Conservation (phyloP, 2,113 vertebrate species). For the Proterorhinus semilunaris region DNA sequence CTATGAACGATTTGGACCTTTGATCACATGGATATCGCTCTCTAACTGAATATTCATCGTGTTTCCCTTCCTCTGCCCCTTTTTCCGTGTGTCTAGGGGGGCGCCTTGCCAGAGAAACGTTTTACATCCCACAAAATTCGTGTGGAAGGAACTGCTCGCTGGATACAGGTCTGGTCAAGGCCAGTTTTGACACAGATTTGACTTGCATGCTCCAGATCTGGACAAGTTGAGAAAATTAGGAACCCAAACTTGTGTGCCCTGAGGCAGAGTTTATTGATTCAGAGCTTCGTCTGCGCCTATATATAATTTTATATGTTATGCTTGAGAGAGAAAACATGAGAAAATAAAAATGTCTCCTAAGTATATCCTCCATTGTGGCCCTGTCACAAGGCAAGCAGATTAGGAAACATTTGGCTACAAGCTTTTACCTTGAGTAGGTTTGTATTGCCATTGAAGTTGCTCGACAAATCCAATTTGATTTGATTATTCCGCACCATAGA, state of each 20-base stretch:
- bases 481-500: not conserved
- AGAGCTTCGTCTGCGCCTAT: conserved; percentile 10
- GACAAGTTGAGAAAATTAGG: conserved; percentile 18
- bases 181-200: conserved; percentile 8
- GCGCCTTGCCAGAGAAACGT: conserved; percentile 93
- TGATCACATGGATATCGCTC: conserved; percentile 31
- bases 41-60: conserved; percentile 49
- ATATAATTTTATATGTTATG: conserved; percentile 6
- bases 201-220: conserved; percentile 12
- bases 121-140: conserved; percentile 95
- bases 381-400: not conserved
- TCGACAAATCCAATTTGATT: not conserved
- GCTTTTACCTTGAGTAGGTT: not conserved
- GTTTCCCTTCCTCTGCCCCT: conserved; percentile 68
- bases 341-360: conserved; percentile 6
- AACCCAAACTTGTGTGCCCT: conserved; percentile 24
- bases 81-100: conserved; percentile 84
- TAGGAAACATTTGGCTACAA: not conserved
- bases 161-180: conserved; percentile 65
- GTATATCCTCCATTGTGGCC: conserved; percentile 3
- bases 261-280: conserved; percentile 33
- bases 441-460: not conserved
- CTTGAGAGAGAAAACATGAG: conserved; percentile 5
- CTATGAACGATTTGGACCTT: conserved; percentile 35
- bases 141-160: conserved; percentile 95